Percentiles rank a stretch among this genome's conserved stretches.
These are phyloP conservation scores for Diglossa brunneiventris DNA, from an alignment of 2,113 vertebrate genomes.

Conservation along the genomic window DNA sequence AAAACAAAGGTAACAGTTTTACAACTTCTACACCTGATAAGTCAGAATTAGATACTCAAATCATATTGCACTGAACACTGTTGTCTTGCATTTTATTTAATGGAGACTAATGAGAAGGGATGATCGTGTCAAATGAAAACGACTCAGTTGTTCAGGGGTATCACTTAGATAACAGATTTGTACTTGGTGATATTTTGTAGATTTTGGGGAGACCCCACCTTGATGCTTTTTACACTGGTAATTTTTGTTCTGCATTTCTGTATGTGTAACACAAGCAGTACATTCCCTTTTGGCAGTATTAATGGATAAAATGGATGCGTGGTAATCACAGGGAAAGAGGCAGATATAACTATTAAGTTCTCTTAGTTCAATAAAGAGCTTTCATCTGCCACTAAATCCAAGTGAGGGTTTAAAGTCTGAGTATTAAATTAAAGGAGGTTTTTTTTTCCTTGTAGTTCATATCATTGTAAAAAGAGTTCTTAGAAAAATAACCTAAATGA, in stretches of 20 bases:
- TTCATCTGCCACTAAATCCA: not conserved
- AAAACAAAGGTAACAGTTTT: not conserved
- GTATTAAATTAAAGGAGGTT: not conserved
- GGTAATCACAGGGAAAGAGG: not conserved
- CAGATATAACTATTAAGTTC: not conserved
- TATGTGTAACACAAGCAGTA: not conserved
- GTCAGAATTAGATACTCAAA: not conserved
- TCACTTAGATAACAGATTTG: not conserved
- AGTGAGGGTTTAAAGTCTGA: not conserved
- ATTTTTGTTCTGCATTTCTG: not conserved
- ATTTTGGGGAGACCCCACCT: not conserved
- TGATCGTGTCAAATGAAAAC: not conserved
- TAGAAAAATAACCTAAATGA: not conserved
- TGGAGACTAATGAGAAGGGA: not conserved
- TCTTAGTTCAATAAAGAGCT: not conserved
- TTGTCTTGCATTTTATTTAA: not conserved
- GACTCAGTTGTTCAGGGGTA: not conserved
- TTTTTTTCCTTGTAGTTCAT: not conserved
- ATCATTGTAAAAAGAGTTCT: not conserved
- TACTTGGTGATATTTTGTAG: not conserved
- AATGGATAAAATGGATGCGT: not conserved
- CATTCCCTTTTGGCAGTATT: not conserved
- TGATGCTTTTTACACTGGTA: not conserved
- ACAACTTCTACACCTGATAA: not conserved
- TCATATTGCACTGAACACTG: rapidly evolving